Evolutionary conservation across 2,888 invertebrate genomes (phyloP), one percentile per base, ranked within the genome.

Genomic region (Drosophila antonietae): DNA sequence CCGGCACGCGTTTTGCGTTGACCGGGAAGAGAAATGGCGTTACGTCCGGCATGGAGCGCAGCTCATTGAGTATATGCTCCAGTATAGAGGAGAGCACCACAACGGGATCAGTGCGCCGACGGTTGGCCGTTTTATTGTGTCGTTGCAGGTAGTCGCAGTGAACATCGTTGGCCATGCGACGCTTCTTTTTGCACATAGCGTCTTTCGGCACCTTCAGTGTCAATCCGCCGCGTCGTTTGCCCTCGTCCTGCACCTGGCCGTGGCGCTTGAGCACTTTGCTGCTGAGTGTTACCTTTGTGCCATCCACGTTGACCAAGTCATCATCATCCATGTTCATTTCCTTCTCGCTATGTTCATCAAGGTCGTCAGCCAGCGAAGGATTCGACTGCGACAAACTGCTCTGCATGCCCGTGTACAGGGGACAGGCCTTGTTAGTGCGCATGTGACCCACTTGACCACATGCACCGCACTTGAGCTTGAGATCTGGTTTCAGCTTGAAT

Each of bases 361-460:
- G 95, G 84, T 97, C 97, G 84, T 98, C 97, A 0, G 96, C 96
- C 93, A 96, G 94, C 0, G 96, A 95, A 3, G 95, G 95, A 83
- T 95, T 95, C 46, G 96, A 94, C 0, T 95, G 94, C 14, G 95
- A 94, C 6, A 94, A 92, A 20, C 94, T 93, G 53, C 94, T 94
- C 68, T 90, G 92, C 18, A 94, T 93, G 66, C 96, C 96, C 69
- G 97, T 97, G 93, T 98, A 99, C 57, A 98, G 93, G 0, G 99
- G 99, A 93, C 99, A 99, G 14, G 99, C 97, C 92, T 99, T 98
- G 93, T 99, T 99, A 0, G 99, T 99, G 62, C 98, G 88, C 93
- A 93, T 93, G 60, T 93, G 93, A 35, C 92, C 92, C 72, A 92
- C 92, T 81, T 94, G 97, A 10, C 99, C 99, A 93, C 99, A 99